Percentiles rank a stretch among this genome's conserved stretches.
Evolutionary conservation across 2,797 vertebrate genomes (phyloP).

Genomic region (Benthosema pterotum): DNA sequence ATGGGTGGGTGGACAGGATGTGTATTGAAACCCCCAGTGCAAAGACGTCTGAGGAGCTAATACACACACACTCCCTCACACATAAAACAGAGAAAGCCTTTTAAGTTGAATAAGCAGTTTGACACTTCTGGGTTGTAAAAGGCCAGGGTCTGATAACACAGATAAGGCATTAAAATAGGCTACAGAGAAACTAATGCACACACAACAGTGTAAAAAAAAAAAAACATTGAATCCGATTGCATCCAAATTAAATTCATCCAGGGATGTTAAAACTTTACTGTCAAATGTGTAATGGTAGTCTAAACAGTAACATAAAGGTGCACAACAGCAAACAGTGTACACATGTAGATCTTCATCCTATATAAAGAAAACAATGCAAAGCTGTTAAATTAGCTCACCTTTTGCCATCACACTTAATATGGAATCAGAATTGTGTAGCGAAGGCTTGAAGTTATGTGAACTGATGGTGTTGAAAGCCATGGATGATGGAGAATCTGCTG

Average conservation of each 20-base stretch:
- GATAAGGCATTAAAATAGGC: slow-evolving; percentile 48
- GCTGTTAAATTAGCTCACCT: slow-evolving; percentile 69
- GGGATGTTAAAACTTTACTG: not conserved
- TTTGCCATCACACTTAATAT: slow-evolving; percentile 82
- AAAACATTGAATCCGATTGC: not conserved
- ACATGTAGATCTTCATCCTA: not conserved
- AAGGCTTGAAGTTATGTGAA: slow-evolving; percentile 36
- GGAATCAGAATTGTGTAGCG: slow-evolving; percentile 69
- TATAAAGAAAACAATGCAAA: not conserved
- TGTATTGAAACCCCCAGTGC: slow-evolving; percentile 79
- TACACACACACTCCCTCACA: slow-evolving; percentile 77
- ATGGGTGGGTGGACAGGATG: slow-evolving; percentile 69
- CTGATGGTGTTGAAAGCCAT: slow-evolving; percentile 13
- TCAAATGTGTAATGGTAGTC: not conserved
- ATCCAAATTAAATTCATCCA: not conserved
- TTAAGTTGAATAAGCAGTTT: slow-evolving; percentile 82
- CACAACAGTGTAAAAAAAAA: not conserved
- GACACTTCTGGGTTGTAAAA: slow-evolving; percentile 78
- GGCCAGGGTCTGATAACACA: slow-evolving; percentile 66
- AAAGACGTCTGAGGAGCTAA: slow-evolving; percentile 81
- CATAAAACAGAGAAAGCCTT: slow-evolving; percentile 80
- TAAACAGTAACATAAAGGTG: not conserved
- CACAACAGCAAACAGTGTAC: not conserved
- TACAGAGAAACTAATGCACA: slow-evolving; percentile 28
- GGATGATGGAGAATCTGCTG: slow-evolving; percentile 31